phyloP scores from a whole-genome alignment of 2,113 vertebrate species.

The Sylvia atricapilla region DNA sequence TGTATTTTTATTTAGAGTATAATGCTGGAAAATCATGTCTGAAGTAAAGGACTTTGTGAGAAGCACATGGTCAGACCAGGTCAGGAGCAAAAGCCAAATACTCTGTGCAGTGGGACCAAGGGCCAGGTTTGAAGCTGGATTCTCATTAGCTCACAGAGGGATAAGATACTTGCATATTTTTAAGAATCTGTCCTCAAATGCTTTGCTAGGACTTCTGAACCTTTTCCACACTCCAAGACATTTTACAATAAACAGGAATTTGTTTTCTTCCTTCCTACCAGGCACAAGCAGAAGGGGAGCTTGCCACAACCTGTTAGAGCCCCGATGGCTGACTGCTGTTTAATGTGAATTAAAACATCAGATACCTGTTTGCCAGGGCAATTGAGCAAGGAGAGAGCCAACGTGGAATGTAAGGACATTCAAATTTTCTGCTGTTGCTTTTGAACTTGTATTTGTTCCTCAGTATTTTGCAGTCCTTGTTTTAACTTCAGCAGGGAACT shows the following conservation, averaged over 20 bases:
- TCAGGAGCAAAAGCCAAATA: neutral
- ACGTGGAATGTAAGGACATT: neutral
- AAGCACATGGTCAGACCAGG: neutral
- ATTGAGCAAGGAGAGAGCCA: neutral
- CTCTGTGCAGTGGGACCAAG: neutral
- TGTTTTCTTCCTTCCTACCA: neutral
- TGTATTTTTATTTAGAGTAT: neutral
- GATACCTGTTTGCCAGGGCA: neutral
- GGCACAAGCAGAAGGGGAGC: neutral
- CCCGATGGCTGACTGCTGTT: neutral
- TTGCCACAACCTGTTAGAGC: neutral
- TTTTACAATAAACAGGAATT: neutral
- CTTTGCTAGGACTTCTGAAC: neutral
- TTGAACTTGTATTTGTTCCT: neutral
- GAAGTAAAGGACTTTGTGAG: neutral
- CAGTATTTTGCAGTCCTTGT: rapidly evolving
- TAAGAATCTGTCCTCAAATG: neutral
- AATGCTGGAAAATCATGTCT: neutral
- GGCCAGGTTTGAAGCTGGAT: neutral
- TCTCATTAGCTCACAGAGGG: neutral
- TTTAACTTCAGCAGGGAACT: neutral
- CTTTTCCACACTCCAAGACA: neutral
- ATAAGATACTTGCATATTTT: neutral
- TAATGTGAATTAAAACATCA: neutral
- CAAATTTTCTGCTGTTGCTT: neutral